phyloP scores from a whole-genome alignment of 2,888 invertebrate genomes.

The Sarcophaga variegata region DNA sequence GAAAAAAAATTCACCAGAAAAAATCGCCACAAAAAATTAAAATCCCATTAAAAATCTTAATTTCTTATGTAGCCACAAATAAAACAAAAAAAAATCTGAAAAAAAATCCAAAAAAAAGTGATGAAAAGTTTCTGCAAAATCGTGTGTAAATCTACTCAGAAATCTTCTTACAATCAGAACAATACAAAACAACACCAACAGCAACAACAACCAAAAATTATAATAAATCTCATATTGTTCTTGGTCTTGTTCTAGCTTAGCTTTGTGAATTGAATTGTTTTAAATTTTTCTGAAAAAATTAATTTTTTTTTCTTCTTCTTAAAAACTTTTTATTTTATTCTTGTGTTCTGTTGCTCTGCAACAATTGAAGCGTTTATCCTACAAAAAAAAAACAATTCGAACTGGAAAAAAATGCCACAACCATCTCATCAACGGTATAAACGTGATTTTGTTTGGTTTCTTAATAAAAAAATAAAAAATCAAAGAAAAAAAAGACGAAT shows the following conservation, averaged over 20 bases:
- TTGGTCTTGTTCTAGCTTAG: constrained; percentile 11
- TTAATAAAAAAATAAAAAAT: constrained; percentile 31
- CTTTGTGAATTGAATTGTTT: constrained; percentile 34
- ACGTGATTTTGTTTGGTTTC: constrained; percentile 72
- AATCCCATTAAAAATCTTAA: constrained; percentile 52
- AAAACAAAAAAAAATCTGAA: neutral
- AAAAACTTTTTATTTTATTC: neutral
- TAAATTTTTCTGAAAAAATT: neutral
- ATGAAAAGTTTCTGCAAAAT: constrained; percentile 27
- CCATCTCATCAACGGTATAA: constrained; percentile 71
- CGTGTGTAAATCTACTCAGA: constrained; percentile 31
- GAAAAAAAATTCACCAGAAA: constrained; percentile 4
- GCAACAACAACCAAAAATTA: constrained; percentile 20
- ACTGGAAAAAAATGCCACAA: constrained; percentile 54
- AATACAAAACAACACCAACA: constrained; percentile 16
- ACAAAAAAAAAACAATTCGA: constrained; percentile 23
- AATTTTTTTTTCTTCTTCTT: neutral
- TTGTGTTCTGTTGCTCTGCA: constrained; percentile 38
- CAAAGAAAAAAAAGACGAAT: constrained; percentile 5
- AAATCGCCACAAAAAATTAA: constrained; percentile 28
- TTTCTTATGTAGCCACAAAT: neutral
- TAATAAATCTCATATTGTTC: constrained; percentile 55
- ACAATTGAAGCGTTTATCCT: constrained; percentile 67
- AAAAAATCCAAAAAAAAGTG: neutral
- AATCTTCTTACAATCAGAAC: constrained; percentile 40